phyloP scores from a whole-genome alignment of 1,140 invertebrate genomes.

The Drosophila littoralis region DNA sequence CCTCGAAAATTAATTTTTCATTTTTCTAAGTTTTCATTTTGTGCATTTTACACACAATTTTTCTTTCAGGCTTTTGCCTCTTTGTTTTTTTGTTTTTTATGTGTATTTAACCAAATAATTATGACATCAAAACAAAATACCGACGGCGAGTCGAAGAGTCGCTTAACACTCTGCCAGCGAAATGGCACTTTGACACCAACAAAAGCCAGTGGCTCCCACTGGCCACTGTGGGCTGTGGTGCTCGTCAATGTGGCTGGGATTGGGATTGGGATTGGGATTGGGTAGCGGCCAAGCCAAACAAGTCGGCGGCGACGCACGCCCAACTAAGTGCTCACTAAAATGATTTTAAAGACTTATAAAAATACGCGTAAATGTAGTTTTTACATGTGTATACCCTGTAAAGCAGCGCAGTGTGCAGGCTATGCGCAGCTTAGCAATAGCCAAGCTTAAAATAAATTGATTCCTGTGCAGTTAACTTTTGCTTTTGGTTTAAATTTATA shows the following conservation, averaged over 20 bases:
- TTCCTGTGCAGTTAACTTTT: no score
- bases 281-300: constrained; percentile 46
- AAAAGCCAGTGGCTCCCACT: constrained; percentile 4
- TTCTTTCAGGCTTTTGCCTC: constrained; percentile 10
- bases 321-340: constrained; percentile 78
- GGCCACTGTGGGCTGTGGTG: constrained; percentile 18
- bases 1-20: constrained; percentile 39
- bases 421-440: background rate
- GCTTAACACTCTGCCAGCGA: constrained; percentile 58
- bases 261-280: background rate
- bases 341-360: constrained; percentile 74
- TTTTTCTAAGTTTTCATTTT: constrained; percentile 57
- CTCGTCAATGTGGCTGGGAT: background rate
- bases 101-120: constrained; percentile 77
- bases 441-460: no score
- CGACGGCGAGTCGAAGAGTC: constrained; percentile 52
- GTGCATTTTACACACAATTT: constrained; percentile 11
- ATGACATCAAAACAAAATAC: constrained; percentile 74
- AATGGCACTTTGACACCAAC: constrained; percentile 68
- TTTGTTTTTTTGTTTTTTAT: constrained; percentile 43
- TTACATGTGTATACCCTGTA: constrained; percentile 31
- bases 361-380: constrained; percentile 35
- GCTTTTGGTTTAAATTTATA: no score
- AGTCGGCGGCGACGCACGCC: constrained; percentile 7
- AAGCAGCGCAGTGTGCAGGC: background rate